Evolutionary conservation across 2,797 vertebrate species (phyloP).

Genomic region (Megaceryle alcyon): DNA sequence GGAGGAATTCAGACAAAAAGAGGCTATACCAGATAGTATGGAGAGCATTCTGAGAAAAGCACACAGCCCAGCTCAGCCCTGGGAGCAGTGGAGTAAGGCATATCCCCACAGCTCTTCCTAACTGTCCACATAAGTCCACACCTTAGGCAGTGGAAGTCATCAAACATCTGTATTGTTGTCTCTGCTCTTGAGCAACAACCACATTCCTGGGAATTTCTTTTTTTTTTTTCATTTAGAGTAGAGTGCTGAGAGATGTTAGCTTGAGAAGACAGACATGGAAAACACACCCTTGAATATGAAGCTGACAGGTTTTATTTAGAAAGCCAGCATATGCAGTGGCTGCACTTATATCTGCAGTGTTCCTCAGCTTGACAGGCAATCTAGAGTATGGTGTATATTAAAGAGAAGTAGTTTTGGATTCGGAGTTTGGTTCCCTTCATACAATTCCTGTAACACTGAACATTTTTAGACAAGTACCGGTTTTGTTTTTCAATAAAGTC

Average conservation of each 20-base stretch:
- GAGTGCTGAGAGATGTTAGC: constrained; percentile 13
- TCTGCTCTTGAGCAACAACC: neutral
- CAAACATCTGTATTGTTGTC: neutral
- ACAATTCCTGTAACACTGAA: constrained; percentile 25
- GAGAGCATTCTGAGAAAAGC: neutral
- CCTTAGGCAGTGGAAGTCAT: neutral
- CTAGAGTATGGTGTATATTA: constrained; percentile 26
- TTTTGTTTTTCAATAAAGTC: constrained; percentile 57
- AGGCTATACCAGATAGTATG: neutral
- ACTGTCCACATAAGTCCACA: fast-evolving
- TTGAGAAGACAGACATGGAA: constrained; percentile 30
- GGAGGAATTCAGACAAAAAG: neutral
- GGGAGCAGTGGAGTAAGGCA: fast-evolving
- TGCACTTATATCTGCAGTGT: constrained; percentile 53
- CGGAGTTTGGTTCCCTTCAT: constrained; percentile 40
- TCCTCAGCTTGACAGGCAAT: constrained; percentile 46
- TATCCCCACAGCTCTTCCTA: neutral
- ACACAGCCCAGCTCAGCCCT: neutral
- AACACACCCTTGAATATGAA: constrained; percentile 56
- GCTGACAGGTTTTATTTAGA: constrained; percentile 75
- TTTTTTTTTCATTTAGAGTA: neutral
- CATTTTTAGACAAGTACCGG: constrained; percentile 48
- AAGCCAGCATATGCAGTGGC: constrained; percentile 66
- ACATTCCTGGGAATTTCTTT: neutral
- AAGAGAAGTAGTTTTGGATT: constrained; percentile 34